phyloP scores from a whole-genome alignment of 1,140 invertebrate species.

The Polypedilum vanderplanki region DNA sequence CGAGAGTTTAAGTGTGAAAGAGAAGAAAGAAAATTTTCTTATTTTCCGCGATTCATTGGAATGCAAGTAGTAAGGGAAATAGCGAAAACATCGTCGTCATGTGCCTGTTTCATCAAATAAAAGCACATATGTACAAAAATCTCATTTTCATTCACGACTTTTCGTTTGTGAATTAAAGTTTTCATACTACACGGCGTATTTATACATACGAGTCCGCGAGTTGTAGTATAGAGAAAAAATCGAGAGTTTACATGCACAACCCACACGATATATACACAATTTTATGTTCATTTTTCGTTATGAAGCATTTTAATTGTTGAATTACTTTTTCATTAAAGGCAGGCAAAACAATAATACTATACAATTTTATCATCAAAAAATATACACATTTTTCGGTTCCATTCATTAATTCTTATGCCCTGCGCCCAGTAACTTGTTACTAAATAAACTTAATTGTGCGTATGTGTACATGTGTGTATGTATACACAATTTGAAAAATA shows the following conservation, averaged over 20 bases:
- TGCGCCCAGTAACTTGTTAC: not conserved
- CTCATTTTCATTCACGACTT: conserved; percentile 25
- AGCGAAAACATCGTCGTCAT: not conserved
- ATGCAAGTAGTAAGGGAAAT: not conserved
- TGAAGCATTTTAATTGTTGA: conserved; percentile 23
- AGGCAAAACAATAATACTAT: conserved; percentile 20
- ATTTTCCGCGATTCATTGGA: not conserved
- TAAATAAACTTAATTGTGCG: too few species aligned
- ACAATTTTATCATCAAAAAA: conserved; percentile 11
- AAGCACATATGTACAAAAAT: not conserved
- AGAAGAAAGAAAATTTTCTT: not conserved
- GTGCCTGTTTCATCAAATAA: not conserved
- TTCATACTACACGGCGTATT: conserved; percentile 5
- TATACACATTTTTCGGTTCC: not conserved
- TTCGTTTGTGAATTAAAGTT: conserved; percentile 22
- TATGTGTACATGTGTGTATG: too few species aligned
- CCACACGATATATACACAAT: not conserved
- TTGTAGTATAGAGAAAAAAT: not conserved
- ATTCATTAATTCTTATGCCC: conserved; percentile 15
- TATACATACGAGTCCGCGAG: not conserved
- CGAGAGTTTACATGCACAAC: conserved; percentile 27
- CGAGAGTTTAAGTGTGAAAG: not conserved
- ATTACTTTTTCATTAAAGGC: not conserved
- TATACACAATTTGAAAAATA: too few species aligned
- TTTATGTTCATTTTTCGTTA: not conserved